Base-by-base conservation (phyloP, 2,888 invertebrate genomes). In the Itoplectis maculator region DNA sequence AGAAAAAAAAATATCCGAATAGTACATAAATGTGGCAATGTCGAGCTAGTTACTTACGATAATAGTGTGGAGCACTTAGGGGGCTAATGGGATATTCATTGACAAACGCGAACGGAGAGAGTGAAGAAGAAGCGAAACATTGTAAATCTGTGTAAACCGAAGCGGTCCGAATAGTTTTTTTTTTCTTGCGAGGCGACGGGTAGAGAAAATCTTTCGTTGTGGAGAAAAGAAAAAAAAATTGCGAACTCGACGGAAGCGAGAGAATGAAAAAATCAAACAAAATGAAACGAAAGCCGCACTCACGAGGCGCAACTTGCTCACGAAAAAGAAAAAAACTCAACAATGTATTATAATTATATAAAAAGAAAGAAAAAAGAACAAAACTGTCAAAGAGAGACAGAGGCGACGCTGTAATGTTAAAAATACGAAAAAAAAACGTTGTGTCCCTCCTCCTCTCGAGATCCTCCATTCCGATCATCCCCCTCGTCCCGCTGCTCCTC, bases 1-100 rank as follows among this genome's bases (percentile, higher is more conserved):
- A 84, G 68, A 49, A 75, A 82, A 84, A 82, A 84, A 63, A 49
- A 75, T 80, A 84, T 83, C 78, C 85, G 84, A 82, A 86, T 83
- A 83, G 78, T 83, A 70, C 76, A 66, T 89, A 86, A 88, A 89
- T 89, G 91, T 90, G 90, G 89, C 91, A 90, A 91, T 90, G 88
- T 90, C 89, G 88, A 91, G 89, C 89, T 91, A 91, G 91, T 91
- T 92, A 92, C 88, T 91, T 91, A 90, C 65, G 74, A 81, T 66
- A 79, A 82, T 82, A 76, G 72, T 61, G 79, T 61, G 79, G 65
- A 74, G 82, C 75, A 82, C 82, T 79, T 82, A 77, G 63, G 61
- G 79, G 76, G 59, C 76, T 79, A 49, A 77, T 54, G 82, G 76
- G 76, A 79, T 76, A 76, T 29, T 65, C 42, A 82, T 65, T 61